Conservation (phyloP, 2,113 vertebrate genomes). For the Oncorhynchus nerka region DNA sequence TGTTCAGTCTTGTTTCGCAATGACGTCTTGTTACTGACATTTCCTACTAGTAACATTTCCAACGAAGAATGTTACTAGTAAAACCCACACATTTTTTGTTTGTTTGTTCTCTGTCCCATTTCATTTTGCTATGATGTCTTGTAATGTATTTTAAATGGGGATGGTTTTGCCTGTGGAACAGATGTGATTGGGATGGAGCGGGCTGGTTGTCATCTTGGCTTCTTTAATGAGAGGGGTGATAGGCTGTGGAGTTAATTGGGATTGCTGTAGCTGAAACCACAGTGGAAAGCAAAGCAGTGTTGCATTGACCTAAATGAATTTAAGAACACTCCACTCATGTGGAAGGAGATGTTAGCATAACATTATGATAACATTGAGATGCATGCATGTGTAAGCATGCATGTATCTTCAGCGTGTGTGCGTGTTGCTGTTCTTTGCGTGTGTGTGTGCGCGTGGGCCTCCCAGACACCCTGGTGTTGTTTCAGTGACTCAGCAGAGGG, state of each 20-base stretch:
- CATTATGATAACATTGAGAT: background rate
- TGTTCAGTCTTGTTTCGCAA: conserved; percentile 25
- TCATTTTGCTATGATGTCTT: conserved; percentile 11
- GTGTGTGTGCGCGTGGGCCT: background rate
- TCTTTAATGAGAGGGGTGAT: conserved; percentile 46
- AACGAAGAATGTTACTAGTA: background rate
- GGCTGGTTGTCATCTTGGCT: conserved; percentile 37
- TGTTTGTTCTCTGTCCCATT: background rate
- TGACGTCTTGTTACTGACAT: background rate
- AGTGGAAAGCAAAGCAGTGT: conserved; percentile 23
- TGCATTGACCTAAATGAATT: conserved; percentile 3
- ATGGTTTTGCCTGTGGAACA: conserved; percentile 49
- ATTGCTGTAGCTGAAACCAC: conserved; percentile 43
- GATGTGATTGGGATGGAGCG: conserved; percentile 50
- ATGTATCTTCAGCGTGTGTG: background rate
- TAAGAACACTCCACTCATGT: background rate
- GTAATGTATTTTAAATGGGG: conserved; percentile 45
- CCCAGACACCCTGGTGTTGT: conserved; percentile 51
- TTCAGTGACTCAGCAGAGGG: conserved; percentile 64
- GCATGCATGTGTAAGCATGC: background rate
- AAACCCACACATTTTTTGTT: no score
- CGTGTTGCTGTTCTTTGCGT: background rate
- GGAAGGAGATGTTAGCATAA: background rate
- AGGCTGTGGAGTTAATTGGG: conserved; percentile 35
- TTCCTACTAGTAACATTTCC: background rate